These are phyloP conservation scores for Macropodus opercularis DNA, from an alignment of 2,797 vertebrate species.

Conservation along the genomic window DNA sequence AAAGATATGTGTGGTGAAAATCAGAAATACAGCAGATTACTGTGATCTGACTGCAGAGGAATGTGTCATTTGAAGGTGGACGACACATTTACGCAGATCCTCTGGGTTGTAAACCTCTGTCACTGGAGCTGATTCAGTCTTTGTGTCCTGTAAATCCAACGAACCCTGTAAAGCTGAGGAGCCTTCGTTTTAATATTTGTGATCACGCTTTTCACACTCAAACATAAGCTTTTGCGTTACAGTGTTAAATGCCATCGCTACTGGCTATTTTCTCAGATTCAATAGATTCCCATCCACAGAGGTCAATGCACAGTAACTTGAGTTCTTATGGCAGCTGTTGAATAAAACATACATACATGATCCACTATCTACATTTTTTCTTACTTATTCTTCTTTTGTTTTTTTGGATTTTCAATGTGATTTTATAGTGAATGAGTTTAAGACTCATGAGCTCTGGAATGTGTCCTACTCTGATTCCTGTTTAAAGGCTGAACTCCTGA, in stretches of 20 bases:
- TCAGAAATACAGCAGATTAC: too few relatives aligned
- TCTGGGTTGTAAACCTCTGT: too few relatives aligned
- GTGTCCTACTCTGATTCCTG: background rate
- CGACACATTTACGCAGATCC: too few relatives aligned
- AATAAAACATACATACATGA: too few relatives aligned
- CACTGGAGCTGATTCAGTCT: background rate
- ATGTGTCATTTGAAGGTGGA: too few relatives aligned
- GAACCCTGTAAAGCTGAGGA: too few relatives aligned
- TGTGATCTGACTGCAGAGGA: too few relatives aligned
- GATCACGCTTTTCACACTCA: background rate
- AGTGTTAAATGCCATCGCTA: conserved; percentile 3
- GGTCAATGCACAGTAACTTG: background rate
- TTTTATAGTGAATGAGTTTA: too few relatives aligned
- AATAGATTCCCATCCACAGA: background rate
- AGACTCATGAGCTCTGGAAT: background rate
- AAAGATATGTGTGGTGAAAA: too few relatives aligned
- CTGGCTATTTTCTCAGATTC: background rate
- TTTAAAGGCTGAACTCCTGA: too few relatives aligned
- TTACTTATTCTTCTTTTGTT: background rate
- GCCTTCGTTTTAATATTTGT: background rate
- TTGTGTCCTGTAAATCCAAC: background rate
- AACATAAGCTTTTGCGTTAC: background rate
- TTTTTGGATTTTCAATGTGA: background rate
- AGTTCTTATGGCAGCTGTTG: too few relatives aligned
- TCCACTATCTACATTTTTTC: too few relatives aligned